Conservation (phyloP, 1,140 invertebrate species). For the Antheraea mylitta region DNA sequence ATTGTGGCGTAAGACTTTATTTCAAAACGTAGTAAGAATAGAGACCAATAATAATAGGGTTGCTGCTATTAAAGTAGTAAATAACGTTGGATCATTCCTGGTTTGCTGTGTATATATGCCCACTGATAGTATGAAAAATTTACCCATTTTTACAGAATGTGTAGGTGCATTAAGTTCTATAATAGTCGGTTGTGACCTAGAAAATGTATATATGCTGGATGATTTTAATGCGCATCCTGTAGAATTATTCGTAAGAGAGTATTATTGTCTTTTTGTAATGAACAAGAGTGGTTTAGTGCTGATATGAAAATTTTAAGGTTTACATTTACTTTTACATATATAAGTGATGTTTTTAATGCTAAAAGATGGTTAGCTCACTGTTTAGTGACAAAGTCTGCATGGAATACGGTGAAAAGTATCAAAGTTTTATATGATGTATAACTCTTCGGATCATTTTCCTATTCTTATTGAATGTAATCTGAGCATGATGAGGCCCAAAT, state of each 20-base stretch:
- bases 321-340: constrained; percentile 20
- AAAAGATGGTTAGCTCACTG: constrained; percentile 30
- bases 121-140: background rate
- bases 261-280: constrained; percentile 24
- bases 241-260: constrained; percentile 25
- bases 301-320: constrained; percentile 24
- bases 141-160: background rate
- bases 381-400: constrained; percentile 20
- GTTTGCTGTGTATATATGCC: constrained; percentile 3
- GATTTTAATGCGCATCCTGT: constrained; percentile 30
- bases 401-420: constrained; percentile 18
- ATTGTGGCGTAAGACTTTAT: too few relatives aligned
- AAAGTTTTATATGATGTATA: constrained; percentile 24
- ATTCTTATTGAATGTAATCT: constrained; percentile 20
- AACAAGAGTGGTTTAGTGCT: constrained; percentile 24
- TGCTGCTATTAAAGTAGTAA: background rate
- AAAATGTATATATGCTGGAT: constrained; percentile 18
- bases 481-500: constrained; percentile 4
- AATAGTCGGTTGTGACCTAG: too few relatives aligned
- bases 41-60: too few relatives aligned
- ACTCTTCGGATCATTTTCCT: constrained; percentile 29
- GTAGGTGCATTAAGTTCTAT: background rate
- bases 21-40: too few relatives aligned
- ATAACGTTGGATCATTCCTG: background rate
- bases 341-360: constrained; percentile 30